Conservation (phyloP, 1,140 invertebrate species). For the Apocrypta bakeri region DNA sequence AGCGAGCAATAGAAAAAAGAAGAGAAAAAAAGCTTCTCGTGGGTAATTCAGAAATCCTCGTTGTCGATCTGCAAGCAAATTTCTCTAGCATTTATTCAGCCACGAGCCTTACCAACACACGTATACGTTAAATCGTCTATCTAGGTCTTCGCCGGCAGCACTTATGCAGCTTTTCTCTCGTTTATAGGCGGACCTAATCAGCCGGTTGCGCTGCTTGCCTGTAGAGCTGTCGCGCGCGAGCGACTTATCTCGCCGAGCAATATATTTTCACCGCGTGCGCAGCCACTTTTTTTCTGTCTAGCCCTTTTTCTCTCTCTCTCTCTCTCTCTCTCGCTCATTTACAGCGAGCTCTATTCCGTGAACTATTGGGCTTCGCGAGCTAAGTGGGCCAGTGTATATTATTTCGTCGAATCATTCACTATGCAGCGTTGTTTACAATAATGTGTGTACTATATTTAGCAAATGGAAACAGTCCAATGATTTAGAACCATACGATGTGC, state of each 20-base stretch:
- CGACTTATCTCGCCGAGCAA: not conserved
- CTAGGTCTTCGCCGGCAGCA: slow-evolving; percentile 45
- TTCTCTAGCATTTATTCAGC: not conserved
- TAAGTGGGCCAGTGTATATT: not conserved
- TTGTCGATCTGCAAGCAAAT: not conserved
- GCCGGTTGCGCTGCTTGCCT: not conserved
- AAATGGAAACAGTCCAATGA: too few relatives aligned
- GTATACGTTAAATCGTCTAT: not conserved
- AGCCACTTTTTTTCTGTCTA: not conserved
- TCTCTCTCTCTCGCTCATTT: too few relatives aligned
- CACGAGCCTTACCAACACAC: not conserved
- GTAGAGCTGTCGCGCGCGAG: slow-evolving; percentile 11
- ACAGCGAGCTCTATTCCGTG: not conserved
- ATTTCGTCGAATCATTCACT: not conserved
- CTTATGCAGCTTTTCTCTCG: slow-evolving; percentile 44
- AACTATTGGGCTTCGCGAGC: not conserved
- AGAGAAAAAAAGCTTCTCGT: not conserved
- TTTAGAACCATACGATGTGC: too few relatives aligned
- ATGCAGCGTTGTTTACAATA: too few relatives aligned
- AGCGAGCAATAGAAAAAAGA: too few relatives aligned
- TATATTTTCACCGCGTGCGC: slow-evolving; percentile 4
- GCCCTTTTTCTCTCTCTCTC: not conserved
- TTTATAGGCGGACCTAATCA: slow-evolving; percentile 38
- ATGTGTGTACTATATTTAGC: too few relatives aligned
- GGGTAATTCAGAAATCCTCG: not conserved